Conservation (phyloP, 2,888 invertebrate species). For the Stegana nigrithorax region DNA sequence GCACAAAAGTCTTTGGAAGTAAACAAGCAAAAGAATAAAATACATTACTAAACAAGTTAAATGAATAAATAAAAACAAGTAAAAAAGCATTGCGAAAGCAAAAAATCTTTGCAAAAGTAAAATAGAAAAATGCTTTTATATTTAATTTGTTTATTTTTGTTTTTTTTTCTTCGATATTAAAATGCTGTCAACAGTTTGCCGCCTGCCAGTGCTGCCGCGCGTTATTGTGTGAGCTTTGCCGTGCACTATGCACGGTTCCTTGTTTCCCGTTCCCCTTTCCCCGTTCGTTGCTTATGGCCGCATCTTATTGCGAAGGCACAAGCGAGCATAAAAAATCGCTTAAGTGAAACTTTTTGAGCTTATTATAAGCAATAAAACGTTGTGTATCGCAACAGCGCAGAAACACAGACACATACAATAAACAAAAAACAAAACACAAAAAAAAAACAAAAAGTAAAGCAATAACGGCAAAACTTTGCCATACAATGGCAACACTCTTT, state of each 20-base stretch:
- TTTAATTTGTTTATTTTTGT: too few relatives aligned
- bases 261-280: too few relatives aligned
- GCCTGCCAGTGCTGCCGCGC: not conserved
- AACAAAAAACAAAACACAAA: not conserved
- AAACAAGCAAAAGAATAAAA: not conserved
- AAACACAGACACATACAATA: not conserved
- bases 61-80: not conserved
- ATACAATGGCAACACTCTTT: not conserved
- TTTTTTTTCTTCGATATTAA: not conserved
- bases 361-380: constrained; percentile 9
- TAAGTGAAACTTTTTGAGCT: not conserved
- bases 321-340: not conserved
- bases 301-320: constrained; percentile 9
- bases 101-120: not conserved
- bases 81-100: not conserved
- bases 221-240: not conserved
- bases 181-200: constrained; percentile 1
- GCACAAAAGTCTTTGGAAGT: not conserved
- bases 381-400: not conserved
- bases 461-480: not conserved
- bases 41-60: not conserved
- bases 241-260: too few relatives aligned
- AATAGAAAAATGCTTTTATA: not conserved
- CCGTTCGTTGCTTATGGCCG: not conserved
- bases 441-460: too few relatives aligned